These are phyloP conservation scores for Nasonia longicornis DNA, from an alignment of 1,140 invertebrate genomes.

Conservation along the genomic window DNA sequence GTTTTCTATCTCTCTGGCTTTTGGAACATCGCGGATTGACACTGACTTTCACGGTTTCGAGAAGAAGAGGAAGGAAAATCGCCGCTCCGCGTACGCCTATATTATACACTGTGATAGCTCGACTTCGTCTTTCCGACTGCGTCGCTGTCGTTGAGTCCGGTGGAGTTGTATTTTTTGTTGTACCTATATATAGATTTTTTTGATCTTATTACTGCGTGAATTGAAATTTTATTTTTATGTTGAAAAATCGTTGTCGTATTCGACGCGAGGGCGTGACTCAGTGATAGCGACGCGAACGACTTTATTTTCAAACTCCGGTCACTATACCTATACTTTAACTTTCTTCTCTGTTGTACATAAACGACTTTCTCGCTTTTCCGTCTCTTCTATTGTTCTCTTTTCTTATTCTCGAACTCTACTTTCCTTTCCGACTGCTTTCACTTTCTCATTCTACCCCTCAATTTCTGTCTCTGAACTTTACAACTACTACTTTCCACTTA, in stretches of 20 bases:
- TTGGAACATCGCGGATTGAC: background rate
- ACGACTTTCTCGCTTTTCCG: background rate
- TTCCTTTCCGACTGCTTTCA: background rate
- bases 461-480: conserved; percentile 24
- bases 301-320: conserved; percentile 18
- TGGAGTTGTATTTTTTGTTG: background rate
- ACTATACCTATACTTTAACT: conserved; percentile 12
- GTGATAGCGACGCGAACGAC: background rate
- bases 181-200: background rate
- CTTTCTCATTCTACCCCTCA: background rate
- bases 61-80: conserved; percentile 12
- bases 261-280: background rate
- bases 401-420: conserved; percentile 6
- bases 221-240: conserved; percentile 21
- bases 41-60: background rate
- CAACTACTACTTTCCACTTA: conserved; percentile 34
- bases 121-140: conserved; percentile 24
- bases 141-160: background rate
- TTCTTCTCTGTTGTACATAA: conserved; percentile 2
- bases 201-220: background rate
- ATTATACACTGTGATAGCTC: conserved; percentile 41
- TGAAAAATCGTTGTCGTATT: background rate
- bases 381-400: conserved; percentile 5
- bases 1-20: background rate
- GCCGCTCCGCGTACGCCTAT: conserved; percentile 29